A percentile compares a stretch with the other conserved stretches of the same genome.
These are phyloP conservation scores for Aspidiotus destructor DNA, from an alignment of 2,888 invertebrate genomes.

Conservation along the genomic window DNA sequence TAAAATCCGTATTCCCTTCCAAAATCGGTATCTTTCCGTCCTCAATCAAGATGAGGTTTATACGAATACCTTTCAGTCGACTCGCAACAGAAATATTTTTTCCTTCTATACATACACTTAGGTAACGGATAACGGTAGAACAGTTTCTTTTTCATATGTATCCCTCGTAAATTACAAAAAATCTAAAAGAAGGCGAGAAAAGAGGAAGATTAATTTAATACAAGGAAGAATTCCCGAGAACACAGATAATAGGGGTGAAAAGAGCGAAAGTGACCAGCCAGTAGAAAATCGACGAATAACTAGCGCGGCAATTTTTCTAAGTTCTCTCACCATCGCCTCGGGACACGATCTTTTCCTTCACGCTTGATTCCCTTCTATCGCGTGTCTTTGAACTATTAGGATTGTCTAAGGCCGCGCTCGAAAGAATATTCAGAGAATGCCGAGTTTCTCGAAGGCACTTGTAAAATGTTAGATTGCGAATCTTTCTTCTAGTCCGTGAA, in stretches of 20 bases:
- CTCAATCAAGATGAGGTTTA: no score
- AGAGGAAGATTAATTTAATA: not conserved
- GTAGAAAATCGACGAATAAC: not conserved
- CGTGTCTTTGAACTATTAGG: not conserved
- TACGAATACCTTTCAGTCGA: no score
- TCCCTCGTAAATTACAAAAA: no score
- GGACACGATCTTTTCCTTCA: not conserved
- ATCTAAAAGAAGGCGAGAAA: no score
- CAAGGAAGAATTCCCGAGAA: not conserved
- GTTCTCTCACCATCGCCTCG: constrained; percentile 2
- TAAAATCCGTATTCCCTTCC: no score
- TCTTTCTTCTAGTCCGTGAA: not conserved
- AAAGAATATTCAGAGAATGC: constrained; percentile 1
- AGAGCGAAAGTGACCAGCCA: not conserved
- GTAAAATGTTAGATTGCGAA: constrained; percentile 1
- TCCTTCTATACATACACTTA: no score
- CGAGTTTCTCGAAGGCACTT: not conserved
- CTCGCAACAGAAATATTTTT: no score
- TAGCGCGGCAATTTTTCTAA: constrained; percentile 1
- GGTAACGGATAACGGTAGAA: no score
- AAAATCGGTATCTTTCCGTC: no score
- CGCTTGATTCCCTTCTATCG: not conserved
- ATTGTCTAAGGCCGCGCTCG: not conserved
- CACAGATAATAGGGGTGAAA: not conserved
- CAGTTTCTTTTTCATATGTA: no score